Evolutionary conservation across 2,113 vertebrate genomes (phyloP).

Genomic region (Crotalus horridus): DNA sequence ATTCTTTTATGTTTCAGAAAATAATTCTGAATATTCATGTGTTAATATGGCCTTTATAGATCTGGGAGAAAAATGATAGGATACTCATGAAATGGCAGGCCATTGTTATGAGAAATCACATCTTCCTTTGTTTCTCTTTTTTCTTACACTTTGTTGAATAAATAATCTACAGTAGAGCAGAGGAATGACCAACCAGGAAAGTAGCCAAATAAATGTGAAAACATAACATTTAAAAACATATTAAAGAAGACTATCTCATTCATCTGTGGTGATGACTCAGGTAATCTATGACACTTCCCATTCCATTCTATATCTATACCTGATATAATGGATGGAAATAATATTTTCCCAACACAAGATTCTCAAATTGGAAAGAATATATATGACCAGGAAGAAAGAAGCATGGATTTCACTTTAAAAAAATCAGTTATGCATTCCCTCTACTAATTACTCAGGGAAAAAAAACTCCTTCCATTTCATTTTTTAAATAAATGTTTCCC

Average conservation of each 20-base stretch:
- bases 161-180: neutral
- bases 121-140: neutral
- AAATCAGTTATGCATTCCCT: neutral
- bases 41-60: neutral
- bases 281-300: neutral
- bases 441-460: neutral
- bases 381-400: neutral
- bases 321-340: neutral
- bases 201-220: neutral
- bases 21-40: neutral
- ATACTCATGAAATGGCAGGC: neutral
- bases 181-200: neutral
- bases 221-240: neutral
- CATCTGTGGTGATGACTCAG: neutral
- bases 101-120: neutral
- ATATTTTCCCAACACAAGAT: neutral
- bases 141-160: neutral
- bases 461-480: neutral
- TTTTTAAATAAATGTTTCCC: neutral
- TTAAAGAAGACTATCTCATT: neutral
- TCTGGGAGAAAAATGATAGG: neutral
- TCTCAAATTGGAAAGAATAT: neutral
- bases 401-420: neutral
- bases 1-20: neutral
- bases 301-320: neutral